phyloP scores from a whole-genome alignment of 2,797 vertebrate genomes.

The Chromobotia macracanthus region DNA sequence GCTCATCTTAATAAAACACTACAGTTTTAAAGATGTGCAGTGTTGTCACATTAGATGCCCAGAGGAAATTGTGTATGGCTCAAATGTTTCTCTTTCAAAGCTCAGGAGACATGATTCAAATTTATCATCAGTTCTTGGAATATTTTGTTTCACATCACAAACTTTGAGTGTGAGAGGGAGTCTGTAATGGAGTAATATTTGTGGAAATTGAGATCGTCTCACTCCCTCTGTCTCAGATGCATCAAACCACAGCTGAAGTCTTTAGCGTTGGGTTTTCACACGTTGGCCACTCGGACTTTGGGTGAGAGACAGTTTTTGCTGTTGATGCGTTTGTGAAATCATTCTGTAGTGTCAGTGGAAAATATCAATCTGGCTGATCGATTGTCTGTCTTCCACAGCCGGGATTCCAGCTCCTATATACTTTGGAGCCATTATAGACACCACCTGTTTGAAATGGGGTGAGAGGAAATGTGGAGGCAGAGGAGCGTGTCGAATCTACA shows the following conservation, averaged over 20 bases:
- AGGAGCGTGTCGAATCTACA: conserved; percentile 89
- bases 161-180: too few relatives aligned
- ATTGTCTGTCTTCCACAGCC: conserved; percentile 71
- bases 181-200: not conserved
- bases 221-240: conserved; percentile 72
- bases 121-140: too few relatives aligned
- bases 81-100: too few relatives aligned
- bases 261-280: conserved; percentile 89
- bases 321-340: not conserved
- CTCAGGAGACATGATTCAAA: too few relatives aligned
- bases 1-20: too few relatives aligned
- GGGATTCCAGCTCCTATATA: conserved; percentile 93
- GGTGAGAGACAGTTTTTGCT: conserved; percentile 70
- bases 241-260: conserved; percentile 90
- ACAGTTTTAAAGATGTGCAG: too few relatives aligned
- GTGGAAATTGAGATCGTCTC: not conserved
- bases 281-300: conserved; percentile 86
- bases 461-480: conserved; percentile 80
- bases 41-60: too few relatives aligned
- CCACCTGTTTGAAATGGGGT: conserved; percentile 90
- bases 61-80: too few relatives aligned
- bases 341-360: not conserved
- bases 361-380: not conserved
- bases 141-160: too few relatives aligned
- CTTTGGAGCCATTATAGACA: conserved; percentile 89